Percentiles rank a stretch among this genome's conserved stretches.
Conservation (phyloP, 2,797 vertebrate species). For the Lophius americanus region DNA sequence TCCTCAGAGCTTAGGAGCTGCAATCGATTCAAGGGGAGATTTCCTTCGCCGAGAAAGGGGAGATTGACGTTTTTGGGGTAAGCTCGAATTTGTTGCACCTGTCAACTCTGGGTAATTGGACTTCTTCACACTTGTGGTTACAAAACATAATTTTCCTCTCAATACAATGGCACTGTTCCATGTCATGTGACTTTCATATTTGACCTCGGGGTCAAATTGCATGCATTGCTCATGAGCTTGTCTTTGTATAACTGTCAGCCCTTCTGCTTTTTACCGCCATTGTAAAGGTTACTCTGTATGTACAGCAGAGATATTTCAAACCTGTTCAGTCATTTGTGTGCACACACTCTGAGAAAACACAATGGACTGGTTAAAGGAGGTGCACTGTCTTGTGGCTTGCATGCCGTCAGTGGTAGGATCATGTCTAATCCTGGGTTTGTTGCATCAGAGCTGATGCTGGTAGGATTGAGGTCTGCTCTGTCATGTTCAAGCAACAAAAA, state of each 20-base stretch:
- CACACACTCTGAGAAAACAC: constrained; percentile 1
- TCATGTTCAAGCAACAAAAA: constrained; percentile 55
- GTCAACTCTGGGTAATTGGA: constrained; percentile 62
- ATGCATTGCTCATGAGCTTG: constrained; percentile 10
- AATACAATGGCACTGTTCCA: constrained; percentile 42
- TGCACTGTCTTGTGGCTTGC: constrained; percentile 31
- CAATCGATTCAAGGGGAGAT: constrained; percentile 74
- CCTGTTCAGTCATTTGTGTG: constrained; percentile 35
- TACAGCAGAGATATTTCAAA: constrained; percentile 21
- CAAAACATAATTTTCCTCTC: constrained; percentile 23
- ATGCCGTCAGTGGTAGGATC: constrained; percentile 51
- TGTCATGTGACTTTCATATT: constrained; percentile 39
- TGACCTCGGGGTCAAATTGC: constrained; percentile 32
- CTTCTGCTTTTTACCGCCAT: constrained; percentile 30
- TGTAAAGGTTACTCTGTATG: constrained; percentile 26
- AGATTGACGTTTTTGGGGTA: constrained; percentile 80
- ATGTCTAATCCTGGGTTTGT: constrained; percentile 54
- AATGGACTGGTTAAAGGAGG: constrained; percentile 20
- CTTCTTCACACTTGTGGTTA: constrained; percentile 46
- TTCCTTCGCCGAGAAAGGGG: constrained; percentile 64
- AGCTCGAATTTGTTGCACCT: constrained; percentile 74
- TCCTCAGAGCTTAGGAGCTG: constrained; percentile 70
- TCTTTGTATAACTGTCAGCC: constrained; percentile 19
- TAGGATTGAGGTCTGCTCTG: constrained; percentile 42
- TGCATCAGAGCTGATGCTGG: constrained; percentile 54